Conservation (phyloP, 2,797 vertebrate species). For the Halcyon smyrnensis region DNA sequence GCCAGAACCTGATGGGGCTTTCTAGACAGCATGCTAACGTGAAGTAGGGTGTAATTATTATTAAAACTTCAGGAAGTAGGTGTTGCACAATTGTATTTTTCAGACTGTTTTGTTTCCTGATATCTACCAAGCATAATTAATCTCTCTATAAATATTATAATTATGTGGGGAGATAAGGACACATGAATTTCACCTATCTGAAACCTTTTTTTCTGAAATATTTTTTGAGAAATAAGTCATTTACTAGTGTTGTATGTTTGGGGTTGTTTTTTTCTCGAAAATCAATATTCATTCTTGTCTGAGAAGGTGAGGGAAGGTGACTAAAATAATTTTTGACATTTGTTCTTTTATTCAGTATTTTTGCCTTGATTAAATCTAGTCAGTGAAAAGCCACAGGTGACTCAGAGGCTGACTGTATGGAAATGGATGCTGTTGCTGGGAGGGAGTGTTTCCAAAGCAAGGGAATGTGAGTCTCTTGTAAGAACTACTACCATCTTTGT, state of each 20-base stretch:
- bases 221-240: neutral
- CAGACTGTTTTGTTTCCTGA: neutral
- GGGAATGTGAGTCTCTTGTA: neutral
- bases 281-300: neutral
- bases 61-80: neutral
- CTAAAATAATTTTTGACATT: neutral
- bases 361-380: neutral
- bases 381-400: constrained; percentile 13
- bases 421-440: neutral
- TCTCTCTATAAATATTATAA: neutral
- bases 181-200: neutral
- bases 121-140: constrained; percentile 16
- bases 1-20: neutral
- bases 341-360: neutral
- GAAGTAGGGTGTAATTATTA: neutral
- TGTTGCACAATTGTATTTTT: neutral
- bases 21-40: fast-evolving
- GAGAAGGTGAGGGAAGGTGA: neutral
- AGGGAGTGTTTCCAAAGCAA: neutral
- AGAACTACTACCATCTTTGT: neutral
- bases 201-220: neutral
- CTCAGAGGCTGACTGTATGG: neutral
- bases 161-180: neutral
- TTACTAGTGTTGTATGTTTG: neutral
- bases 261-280: neutral